A percentile compares a stretch with the other conserved stretches of the same genome.
Conservation (phyloP, 1,140 invertebrate species). For the Ceratosolen fusciceps region DNA sequence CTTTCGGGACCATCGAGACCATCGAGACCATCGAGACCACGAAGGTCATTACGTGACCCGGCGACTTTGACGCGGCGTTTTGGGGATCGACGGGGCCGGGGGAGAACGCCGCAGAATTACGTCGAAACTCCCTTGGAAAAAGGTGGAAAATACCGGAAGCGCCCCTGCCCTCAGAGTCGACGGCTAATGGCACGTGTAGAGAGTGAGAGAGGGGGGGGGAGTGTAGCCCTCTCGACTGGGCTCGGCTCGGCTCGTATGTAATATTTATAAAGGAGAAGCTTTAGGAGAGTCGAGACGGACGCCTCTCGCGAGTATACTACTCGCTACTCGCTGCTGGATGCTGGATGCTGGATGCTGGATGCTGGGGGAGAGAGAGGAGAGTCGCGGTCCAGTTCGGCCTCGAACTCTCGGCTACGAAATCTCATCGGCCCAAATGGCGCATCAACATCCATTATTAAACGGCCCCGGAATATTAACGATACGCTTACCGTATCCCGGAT, state of each 20-base stretch:
- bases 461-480: constrained; percentile 71
- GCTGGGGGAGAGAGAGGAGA: constrained; percentile 30
- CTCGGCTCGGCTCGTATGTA: constrained; percentile 54
- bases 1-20: neutral
- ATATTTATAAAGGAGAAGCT: constrained; percentile 68
- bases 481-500: constrained; percentile 71
- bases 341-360: constrained; percentile 50
- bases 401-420: constrained; percentile 68
- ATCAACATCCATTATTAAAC: constrained; percentile 72
- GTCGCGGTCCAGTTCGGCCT: constrained; percentile 64
- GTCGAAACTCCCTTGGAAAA: no score
- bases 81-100: neutral
- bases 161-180: no score
- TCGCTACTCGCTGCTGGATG: constrained; percentile 52
- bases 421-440: constrained; percentile 72
- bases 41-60: neutral
- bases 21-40: neutral
- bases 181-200: neutral
- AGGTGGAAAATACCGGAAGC: neutral
- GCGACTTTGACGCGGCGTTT: neutral
- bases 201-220: neutral
- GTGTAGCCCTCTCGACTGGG: neutral
- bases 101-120: no score
- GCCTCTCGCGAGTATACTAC: constrained; percentile 42
- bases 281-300: constrained; percentile 53